phyloP scores from a whole-genome alignment of 92 coral and sea anemone species.

The Siderastrea radians region DNA sequence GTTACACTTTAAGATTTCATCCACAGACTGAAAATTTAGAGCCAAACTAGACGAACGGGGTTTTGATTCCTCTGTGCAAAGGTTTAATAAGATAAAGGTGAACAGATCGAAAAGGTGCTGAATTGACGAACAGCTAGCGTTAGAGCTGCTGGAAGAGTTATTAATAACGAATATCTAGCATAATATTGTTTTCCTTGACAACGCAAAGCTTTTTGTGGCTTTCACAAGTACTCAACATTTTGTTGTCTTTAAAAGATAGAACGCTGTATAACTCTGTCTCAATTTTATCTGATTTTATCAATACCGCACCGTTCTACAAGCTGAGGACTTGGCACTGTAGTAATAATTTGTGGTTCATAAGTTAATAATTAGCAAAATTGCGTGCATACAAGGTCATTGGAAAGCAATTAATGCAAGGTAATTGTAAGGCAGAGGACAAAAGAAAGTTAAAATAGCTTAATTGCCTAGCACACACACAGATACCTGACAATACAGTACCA shows the following conservation, averaged over 20 bases:
- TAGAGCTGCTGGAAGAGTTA: background rate
- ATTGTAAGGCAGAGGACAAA: slow-evolving; percentile 19
- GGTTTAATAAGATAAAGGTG: background rate
- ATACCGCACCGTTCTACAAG: too few species aligned
- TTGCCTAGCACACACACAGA: background rate
- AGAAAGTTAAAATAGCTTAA: background rate
- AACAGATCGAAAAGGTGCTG: background rate
- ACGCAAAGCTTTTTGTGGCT: background rate
- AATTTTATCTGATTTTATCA: background rate
- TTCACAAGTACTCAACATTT: background rate
- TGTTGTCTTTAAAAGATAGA: background rate
- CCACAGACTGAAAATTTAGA: background rate
- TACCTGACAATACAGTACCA: too few species aligned
- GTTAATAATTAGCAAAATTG: slow-evolving; percentile 2
- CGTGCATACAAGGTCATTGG: slow-evolving; percentile 5
- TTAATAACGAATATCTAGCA: background rate
- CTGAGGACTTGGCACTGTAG: too few species aligned
- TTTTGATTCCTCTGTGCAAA: background rate
- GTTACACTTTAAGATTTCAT: background rate
- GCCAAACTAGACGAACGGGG: background rate
- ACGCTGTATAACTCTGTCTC: background rate
- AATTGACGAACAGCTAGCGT: background rate
- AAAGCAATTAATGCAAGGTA: slow-evolving; percentile 2
- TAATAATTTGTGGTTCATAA: background rate
- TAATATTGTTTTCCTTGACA: slow-evolving; percentile 16